Percentiles rank a stretch among this genome's conserved stretches.
Conservation (phyloP, 2,113 vertebrate species). For the Aegotheles bennettii region DNA sequence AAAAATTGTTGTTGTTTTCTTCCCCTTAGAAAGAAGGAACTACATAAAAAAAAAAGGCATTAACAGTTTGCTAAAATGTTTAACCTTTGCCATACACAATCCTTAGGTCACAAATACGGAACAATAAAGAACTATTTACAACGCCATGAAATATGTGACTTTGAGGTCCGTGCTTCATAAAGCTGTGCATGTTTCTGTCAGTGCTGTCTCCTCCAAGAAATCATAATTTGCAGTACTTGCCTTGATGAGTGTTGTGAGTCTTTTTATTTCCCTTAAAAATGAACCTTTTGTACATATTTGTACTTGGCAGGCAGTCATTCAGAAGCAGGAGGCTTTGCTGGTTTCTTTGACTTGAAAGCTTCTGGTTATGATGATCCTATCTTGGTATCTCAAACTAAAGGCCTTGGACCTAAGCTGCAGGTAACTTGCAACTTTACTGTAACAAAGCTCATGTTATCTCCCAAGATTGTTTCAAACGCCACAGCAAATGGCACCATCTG, state of each 20-base stretch:
- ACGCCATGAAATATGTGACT: not conserved
- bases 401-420: slow-evolving; percentile 87
- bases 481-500: not conserved
- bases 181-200: not conserved
- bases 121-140: not conserved
- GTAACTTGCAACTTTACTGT: slow-evolving; percentile 49
- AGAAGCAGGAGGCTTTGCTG: slow-evolving; percentile 76
- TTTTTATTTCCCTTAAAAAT: not conserved
- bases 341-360: slow-evolving; percentile 83
- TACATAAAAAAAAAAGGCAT: not conserved
- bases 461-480: not conserved
- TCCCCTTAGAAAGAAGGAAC: not conserved
- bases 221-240: not conserved
- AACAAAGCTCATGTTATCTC: not conserved
- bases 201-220: not conserved
- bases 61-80: not conserved
- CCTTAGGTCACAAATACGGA: not conserved
- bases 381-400: slow-evolving; percentile 82
- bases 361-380: slow-evolving; percentile 84
- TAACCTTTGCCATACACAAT: not conserved
- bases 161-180: not conserved
- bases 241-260: not conserved
- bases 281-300: not conserved
- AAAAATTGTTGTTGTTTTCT: not conserved
- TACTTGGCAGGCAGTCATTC: slow-evolving; percentile 69